phyloP scores from a whole-genome alignment of 1,140 invertebrate species.

The Bradynema listronoti region DNA sequence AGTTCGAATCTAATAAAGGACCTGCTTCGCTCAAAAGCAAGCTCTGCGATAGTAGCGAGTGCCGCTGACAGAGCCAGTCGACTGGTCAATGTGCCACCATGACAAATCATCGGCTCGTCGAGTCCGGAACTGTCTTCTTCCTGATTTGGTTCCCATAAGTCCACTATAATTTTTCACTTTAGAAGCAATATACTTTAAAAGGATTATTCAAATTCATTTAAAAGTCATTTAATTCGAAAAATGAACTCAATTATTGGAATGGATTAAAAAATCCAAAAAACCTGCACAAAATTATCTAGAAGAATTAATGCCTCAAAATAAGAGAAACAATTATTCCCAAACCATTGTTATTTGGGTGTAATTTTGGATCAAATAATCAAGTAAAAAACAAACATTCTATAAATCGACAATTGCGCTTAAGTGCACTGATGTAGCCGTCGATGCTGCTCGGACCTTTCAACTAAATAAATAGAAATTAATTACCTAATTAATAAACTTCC shows the following conservation, averaged over 20 bases:
- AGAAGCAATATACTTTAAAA: too few species aligned
- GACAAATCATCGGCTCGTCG: slow-evolving; percentile 63
- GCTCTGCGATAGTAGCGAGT: slow-evolving; percentile 62
- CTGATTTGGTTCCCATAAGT: slow-evolving; percentile 63
- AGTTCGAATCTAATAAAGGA: slow-evolving; percentile 1
- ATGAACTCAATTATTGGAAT: too few species aligned
- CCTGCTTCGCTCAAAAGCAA: slow-evolving; percentile 63
- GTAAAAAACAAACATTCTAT: slow-evolving; percentile 37
- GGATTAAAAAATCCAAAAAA: too few species aligned
- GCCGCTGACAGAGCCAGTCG: slow-evolving; percentile 64
- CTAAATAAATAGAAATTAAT: slow-evolving; percentile 62
- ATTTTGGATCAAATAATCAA: slow-evolving; percentile 11
- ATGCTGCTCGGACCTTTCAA: slow-evolving; percentile 63
- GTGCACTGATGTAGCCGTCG: slow-evolving; percentile 60
- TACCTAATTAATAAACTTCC: too few species aligned
- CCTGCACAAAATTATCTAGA: too few species aligned
- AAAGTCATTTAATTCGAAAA: too few species aligned
- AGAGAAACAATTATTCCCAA: background rate
- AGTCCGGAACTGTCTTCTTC: too few species aligned
- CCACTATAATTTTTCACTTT: slow-evolving; percentile 63
- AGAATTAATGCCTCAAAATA: background rate
- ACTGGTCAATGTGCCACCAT: slow-evolving; percentile 64
- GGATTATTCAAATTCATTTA: too few species aligned
- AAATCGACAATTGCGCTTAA: slow-evolving; percentile 53
- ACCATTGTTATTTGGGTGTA: background rate